A percentile compares a stretch with the other conserved stretches of the same genome.
These are phyloP conservation scores for Orius insidiosus DNA, from an alignment of 1,140 invertebrate genomes.

Conservation along the genomic window DNA sequence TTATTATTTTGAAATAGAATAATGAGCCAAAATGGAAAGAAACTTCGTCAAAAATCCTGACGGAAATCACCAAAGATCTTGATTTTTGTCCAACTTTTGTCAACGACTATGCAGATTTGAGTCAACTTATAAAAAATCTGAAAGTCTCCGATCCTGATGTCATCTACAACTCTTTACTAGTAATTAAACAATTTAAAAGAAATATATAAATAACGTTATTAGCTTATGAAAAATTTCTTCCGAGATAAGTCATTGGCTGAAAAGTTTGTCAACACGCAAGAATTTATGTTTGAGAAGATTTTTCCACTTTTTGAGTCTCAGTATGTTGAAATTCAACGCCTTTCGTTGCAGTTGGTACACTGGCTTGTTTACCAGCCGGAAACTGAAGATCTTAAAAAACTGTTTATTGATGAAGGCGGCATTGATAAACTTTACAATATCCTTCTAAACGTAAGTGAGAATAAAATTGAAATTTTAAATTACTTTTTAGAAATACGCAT, in stretches of 20 bases:
- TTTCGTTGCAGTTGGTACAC: background rate
- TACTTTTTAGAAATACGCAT: background rate
- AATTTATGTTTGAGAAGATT: conserved; percentile 2
- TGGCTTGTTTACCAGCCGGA: conserved; percentile 3
- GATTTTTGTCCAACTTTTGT: too few relatives aligned
- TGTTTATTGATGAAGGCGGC: conserved; percentile 4
- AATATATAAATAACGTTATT: background rate
- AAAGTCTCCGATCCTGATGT: too few relatives aligned
- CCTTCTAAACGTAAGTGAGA: background rate
- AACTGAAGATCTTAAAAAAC: conserved; percentile 3
- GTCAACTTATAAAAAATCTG: too few relatives aligned
- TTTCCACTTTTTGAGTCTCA: background rate
- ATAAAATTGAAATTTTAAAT: background rate
- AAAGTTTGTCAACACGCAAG: conserved; percentile 5
- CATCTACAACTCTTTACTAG: too few relatives aligned
- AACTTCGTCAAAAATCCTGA: too few relatives aligned
- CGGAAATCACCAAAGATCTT: too few relatives aligned
- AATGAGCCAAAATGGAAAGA: too few relatives aligned
- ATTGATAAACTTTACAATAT: conserved; percentile 2
- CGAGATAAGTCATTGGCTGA: background rate
- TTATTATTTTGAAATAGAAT: too few relatives aligned
- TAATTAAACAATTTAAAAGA: too few relatives aligned
- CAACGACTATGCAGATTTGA: too few relatives aligned
- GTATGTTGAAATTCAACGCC: conserved; percentile 2
- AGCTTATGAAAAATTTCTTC: conserved; percentile 5